Base-by-base conservation (phyloP, 2,888 invertebrate genomes). In the Drosophila crucigera region DNA sequence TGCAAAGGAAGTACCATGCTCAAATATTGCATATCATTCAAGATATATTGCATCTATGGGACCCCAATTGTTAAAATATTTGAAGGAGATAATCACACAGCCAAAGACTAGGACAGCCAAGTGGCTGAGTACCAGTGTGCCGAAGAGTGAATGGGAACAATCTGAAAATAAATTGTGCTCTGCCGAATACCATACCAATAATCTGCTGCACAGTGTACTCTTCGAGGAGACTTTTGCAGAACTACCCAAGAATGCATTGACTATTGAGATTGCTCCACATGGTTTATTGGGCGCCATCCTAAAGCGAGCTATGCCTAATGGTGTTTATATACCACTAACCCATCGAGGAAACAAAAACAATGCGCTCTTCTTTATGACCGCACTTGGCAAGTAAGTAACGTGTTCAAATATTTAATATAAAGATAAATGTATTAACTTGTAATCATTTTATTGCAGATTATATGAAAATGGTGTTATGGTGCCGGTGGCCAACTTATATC, bases 21-120 rank as follows among this genome's bases (percentile, higher is more conserved):
- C 97, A 61, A 97, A 97, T 89, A 97, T 98, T 81, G 97, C 98
- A 0, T 98, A 98, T 90, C 98, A 98, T 91, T 97, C 97, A 69
- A 95, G 95, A 64, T 97, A 97, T 84, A 97, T 98, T 85, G 94
- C 95, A 4, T 94, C 95, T 25, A 92, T 93, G 91, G 97, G 96
- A 28, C 95, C 96, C 0, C 95, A 94, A 49, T 94, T 98, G 49
- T 92, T 96, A 3, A 94, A 95, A 61, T 95, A 96, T 79, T 90
- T 97, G 64, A 94, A 94, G 30, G 92, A 95, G 89, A 95, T 96
- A 0, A 96, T 97, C 54, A 95, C 95, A 0, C 86, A 94, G 0
- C 96, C 97, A 0, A 96, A 96, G 84, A 92, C 94, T 2, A 94
- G 98, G 28, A 96, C 96, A 0, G 91, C 94, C 0, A 95, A 96